Evolutionary conservation across 2,888 invertebrate species (phyloP), one percentile per base, ranked within the genome.

Genomic region (Orgyia antiqua): DNA sequence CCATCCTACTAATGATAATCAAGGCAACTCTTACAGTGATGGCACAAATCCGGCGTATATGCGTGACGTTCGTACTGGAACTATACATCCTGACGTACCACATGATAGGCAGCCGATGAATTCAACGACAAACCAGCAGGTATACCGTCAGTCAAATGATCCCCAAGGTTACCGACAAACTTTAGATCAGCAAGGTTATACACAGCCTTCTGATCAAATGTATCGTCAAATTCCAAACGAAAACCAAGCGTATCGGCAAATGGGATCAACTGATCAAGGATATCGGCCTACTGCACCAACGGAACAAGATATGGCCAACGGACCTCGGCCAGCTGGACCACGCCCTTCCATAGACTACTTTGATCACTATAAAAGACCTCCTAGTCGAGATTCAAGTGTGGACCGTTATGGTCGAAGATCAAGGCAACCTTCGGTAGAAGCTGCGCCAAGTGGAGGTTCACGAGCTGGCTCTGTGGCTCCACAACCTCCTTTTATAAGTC

Each of bases 341-440:
- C 66, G 84, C 8, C 77, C 93, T 7, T 93, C 94, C 52, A 94
- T 94, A 64, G 96, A 96, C 74, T 94, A 95, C 64, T 95, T 96
- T 68, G 97, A 97, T 75, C 97, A 98, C 68, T 98, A 98, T 75
- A 95, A 95, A 75, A 88, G 94, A 68, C 95, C 96, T 30, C 95
- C 95, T 1, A 95, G 95, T 82, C 88, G 95, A 65, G 95, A 95
- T 68, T 92, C 93, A 39, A 95, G 95, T 51, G 93, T 94, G 25
- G 95, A 95, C 80, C 89, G 93, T 39, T 94, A 93, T 64, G 90
- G 92, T 3, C 88, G 93, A 40, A 92, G 93, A 12, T 94, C 94
- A 1, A 88, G 95, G 36, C 94, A 94, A 64, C 89, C 94, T 17
- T 94, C 94, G 9, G 90, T 94, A 31, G 94, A 95, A 63, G 90